Evolutionary conservation across 2,888 invertebrate genomes (phyloP).

Genomic region (Phasia obesa): DNA sequence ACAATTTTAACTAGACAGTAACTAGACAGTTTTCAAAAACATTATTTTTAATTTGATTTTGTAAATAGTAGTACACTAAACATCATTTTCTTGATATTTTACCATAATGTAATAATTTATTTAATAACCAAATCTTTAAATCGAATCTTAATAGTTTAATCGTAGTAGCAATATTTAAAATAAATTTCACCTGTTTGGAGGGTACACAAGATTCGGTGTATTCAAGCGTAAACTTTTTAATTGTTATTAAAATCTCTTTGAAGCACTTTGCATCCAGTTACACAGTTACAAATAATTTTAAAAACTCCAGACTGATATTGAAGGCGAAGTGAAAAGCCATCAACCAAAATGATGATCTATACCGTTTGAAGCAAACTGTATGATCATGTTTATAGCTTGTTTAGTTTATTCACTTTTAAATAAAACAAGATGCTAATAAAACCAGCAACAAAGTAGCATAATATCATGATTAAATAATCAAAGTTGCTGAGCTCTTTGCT

Average conservation of each 20-base stretch:
- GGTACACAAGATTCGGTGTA: conserved; percentile 25
- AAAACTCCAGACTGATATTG: conserved; percentile 33
- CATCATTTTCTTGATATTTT: too few species aligned
- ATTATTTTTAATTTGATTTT: too few species aligned
- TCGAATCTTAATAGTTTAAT: background rate
- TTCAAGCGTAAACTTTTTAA: conserved; percentile 31
- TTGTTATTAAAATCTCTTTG: background rate
- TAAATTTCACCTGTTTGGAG: conserved; percentile 9
- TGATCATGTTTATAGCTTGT: conserved; percentile 63
- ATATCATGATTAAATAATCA: conserved; percentile 31
- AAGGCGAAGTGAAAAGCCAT: conserved; percentile 11
- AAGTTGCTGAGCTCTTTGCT: background rate
- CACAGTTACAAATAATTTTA: conserved; percentile 26
- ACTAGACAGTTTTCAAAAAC: too few species aligned
- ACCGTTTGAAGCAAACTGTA: conserved; percentile 46
- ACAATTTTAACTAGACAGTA: too few species aligned
- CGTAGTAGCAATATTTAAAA: background rate
- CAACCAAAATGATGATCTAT: conserved; percentile 54
- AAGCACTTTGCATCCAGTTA: conserved; percentile 33
- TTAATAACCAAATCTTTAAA: too few species aligned
- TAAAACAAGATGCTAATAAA: conserved; percentile 40
- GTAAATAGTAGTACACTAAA: too few species aligned
- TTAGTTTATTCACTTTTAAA: conserved; percentile 58
- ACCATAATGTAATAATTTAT: too few species aligned
- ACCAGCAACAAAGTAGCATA: conserved; percentile 21